These are phyloP conservation scores for Antechinus stuartii DNA, from an alignment of 2,113 vertebrate genomes.

Conservation along the genomic window DNA sequence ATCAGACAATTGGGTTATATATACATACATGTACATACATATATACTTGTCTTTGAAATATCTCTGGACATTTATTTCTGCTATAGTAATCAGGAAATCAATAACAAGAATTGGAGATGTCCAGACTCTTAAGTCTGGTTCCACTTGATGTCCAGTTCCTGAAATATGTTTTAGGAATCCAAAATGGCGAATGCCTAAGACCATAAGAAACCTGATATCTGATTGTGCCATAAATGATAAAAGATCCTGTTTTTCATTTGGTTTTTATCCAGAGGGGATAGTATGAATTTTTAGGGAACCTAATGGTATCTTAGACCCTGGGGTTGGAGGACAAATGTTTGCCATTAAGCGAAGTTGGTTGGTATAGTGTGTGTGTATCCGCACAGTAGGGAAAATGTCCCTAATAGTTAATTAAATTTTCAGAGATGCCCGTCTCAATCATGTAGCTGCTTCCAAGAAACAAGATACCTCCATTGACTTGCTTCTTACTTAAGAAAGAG, in stretches of 20 bases:
- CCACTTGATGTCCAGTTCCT: neutral
- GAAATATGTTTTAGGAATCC: neutral
- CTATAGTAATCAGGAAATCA: neutral
- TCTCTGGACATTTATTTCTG: neutral
- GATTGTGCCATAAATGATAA: neutral
- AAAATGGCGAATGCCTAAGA: neutral
- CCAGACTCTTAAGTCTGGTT: neutral
- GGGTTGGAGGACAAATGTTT: neutral
- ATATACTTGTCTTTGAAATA: neutral
- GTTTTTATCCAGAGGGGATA: constrained; percentile 37
- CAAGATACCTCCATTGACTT: neutral
- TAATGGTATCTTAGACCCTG: constrained; percentile 19
- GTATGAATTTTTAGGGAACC: constrained; percentile 26
- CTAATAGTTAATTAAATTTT: neutral
- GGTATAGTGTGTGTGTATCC: neutral
- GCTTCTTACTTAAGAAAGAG: constrained; percentile 65
- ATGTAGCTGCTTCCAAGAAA: neutral
- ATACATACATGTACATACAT: neutral
- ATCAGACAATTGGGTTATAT: neutral
- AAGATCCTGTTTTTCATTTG: neutral
- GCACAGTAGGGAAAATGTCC: neutral
- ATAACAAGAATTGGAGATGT: neutral
- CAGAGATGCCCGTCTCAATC: neutral
- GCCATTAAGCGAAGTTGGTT: rapidly evolving
- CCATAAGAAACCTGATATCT: neutral